Evolutionary conservation across 2,113 vertebrate species (phyloP).

Genomic region (Cygnus buccinator): DNA sequence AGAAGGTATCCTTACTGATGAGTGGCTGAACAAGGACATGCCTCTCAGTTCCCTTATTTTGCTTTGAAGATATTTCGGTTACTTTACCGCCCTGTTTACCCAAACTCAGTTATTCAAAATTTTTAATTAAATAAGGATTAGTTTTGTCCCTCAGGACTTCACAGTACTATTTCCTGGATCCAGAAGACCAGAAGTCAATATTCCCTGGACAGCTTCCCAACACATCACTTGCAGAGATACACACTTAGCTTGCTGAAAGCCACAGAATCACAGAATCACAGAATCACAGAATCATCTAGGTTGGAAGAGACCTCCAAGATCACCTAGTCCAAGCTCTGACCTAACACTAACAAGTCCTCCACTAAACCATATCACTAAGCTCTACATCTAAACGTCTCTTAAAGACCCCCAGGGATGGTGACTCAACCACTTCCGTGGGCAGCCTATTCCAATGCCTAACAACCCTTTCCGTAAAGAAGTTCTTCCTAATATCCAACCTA

Average conservation of each 20-base stretch:
- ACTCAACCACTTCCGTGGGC: no score
- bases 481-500: no score
- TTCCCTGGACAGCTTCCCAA: slow-evolving; percentile 52
- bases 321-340: no score
- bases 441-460: no score
- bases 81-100: slow-evolving; percentile 37
- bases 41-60: not conserved
- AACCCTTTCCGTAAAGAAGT: no score
- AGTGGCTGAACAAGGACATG: not conserved
- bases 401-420: no score
- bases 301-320: no score
- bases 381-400: no score
- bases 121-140: slow-evolving; percentile 69
- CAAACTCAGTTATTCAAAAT: slow-evolving; percentile 53
- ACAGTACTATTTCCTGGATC: slow-evolving; percentile 49
- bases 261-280: not conserved
- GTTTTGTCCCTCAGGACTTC: slow-evolving; percentile 51
- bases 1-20: not conserved
- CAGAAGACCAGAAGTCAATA: slow-evolving; percentile 52
- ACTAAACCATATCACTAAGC: no score
- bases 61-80: slow-evolving; percentile 39
- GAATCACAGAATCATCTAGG: no score
- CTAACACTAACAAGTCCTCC: no score
- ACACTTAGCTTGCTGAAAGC: not conserved
- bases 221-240: not conserved